Conservation (phyloP, 1,140 invertebrate genomes). For the Drosophila navojoa region DNA sequence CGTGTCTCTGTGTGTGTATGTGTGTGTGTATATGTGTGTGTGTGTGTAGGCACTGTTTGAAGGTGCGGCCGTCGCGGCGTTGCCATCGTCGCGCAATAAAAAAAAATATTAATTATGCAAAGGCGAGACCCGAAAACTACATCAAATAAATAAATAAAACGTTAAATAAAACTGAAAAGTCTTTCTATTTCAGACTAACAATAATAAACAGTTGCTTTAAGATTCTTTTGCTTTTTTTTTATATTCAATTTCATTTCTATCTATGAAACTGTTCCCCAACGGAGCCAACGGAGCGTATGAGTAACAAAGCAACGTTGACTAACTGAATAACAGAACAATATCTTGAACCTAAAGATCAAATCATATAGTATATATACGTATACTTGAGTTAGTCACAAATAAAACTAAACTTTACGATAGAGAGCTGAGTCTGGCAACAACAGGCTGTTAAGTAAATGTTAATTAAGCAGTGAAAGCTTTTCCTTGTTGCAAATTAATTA, state of each 20-base stretch:
- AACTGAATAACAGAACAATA: neutral
- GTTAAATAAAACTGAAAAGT: slow-evolving; percentile 45
- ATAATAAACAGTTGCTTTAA: neutral
- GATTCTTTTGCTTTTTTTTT: no score
- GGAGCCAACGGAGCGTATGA: slow-evolving; percentile 19
- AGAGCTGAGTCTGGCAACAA: neutral
- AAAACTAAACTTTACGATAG: neutral
- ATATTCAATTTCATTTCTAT: neutral
- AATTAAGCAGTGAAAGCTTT: neutral
- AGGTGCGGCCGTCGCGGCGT: slow-evolving; percentile 52
- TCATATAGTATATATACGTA: neutral
- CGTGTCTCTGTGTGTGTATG: neutral
- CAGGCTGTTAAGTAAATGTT: neutral
- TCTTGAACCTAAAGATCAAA: neutral
- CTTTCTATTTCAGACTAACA: slow-evolving; percentile 44
- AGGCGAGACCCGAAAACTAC: slow-evolving; percentile 60
- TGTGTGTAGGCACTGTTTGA: slow-evolving; percentile 11
- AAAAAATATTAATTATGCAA: slow-evolving; percentile 65
- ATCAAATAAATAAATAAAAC: slow-evolving; percentile 24
- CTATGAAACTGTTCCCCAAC: neutral
- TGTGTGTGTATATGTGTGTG: neutral
- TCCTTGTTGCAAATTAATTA: neutral
- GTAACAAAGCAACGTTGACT: slow-evolving; percentile 3
- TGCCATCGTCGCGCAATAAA: slow-evolving; percentile 68
- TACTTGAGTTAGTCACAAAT: neutral